Percentiles rank a stretch among this genome's conserved stretches.
Conservation (phyloP, 2,113 vertebrate species). For the Cyanistes caeruleus region DNA sequence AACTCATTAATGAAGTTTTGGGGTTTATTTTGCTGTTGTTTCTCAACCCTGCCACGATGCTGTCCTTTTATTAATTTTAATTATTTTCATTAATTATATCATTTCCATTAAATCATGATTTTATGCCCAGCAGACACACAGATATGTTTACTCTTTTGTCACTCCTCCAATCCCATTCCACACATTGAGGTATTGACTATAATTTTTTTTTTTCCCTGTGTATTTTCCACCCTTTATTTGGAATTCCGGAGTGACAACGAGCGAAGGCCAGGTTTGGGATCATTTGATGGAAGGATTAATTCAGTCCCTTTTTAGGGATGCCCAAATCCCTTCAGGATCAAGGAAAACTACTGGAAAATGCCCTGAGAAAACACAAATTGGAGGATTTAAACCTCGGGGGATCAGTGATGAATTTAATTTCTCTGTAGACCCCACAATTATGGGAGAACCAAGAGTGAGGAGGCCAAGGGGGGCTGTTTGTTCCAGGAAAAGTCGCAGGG, state of each 20-base stretch:
- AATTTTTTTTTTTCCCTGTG: neutral
- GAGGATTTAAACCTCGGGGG: slow-evolving; percentile 44
- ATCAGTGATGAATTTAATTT: slow-evolving; percentile 60
- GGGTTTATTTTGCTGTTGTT: neutral
- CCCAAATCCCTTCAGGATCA: slow-evolving; percentile 11
- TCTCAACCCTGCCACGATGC: fast-evolving
- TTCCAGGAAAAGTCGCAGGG: slow-evolving; percentile 43
- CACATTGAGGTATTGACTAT: neutral
- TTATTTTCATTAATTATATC: neutral
- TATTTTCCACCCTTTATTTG: neutral
- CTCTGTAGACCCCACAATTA: neutral
- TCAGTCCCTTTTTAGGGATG: neutral
- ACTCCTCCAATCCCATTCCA: neutral
- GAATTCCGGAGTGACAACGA: neutral
- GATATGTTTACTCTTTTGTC: neutral
- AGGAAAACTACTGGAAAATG: slow-evolving; percentile 38
- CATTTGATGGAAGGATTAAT: slow-evolving; percentile 26
- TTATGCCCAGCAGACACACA: neutral
- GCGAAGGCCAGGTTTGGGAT: neutral
- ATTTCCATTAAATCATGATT: neutral
- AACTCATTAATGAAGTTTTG: neutral
- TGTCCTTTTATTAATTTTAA: neutral
- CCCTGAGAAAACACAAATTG: slow-evolving; percentile 26
- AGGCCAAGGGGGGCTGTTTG: slow-evolving; percentile 27
- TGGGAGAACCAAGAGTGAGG: slow-evolving; percentile 42